phyloP scores from a whole-genome alignment of 2,888 invertebrate genomes.

The Trissolcus japonicus region DNA sequence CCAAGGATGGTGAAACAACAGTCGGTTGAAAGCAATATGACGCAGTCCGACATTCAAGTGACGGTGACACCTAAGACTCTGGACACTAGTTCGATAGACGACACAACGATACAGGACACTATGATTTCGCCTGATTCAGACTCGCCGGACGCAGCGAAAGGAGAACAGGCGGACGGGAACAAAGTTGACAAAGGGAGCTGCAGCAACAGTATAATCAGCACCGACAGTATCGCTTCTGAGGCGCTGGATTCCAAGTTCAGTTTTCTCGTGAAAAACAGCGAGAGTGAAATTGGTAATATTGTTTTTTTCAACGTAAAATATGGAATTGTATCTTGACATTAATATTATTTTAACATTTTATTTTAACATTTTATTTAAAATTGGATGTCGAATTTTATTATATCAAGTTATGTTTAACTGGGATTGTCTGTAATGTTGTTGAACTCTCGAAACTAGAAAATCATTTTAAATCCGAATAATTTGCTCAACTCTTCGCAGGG shows the following conservation, averaged over 20 bases:
- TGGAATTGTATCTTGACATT: not conserved
- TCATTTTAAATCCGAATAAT: slow-evolving; percentile 61
- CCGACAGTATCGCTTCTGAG: slow-evolving; percentile 69
- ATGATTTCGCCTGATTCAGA: slow-evolving; percentile 72
- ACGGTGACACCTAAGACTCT: slow-evolving; percentile 67
- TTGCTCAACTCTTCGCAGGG: slow-evolving; percentile 67
- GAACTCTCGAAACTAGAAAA: not conserved
- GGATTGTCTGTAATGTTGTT: not conserved
- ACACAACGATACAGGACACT: slow-evolving; percentile 71
- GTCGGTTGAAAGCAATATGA: slow-evolving; percentile 60
- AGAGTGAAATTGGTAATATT: slow-evolving; percentile 71
- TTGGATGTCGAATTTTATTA: not conserved
- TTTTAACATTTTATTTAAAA: not conserved
- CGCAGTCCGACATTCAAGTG: slow-evolving; percentile 65
- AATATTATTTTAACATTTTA: too few relatives aligned
- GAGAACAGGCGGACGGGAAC: slow-evolving; percentile 54
- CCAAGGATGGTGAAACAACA: slow-evolving; percentile 48
- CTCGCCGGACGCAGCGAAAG: slow-evolving; percentile 58
- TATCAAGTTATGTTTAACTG: not conserved
- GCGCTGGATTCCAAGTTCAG: slow-evolving; percentile 67
- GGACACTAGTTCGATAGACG: slow-evolving; percentile 70
- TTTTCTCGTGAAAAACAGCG: slow-evolving; percentile 68
- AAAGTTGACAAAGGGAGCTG: slow-evolving; percentile 63
- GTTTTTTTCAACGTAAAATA: not conserved
- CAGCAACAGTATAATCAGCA: slow-evolving; percentile 70